Evolutionary conservation across 2,797 vertebrate species (phyloP), one percentile per base, ranked within the genome.

Genomic region (Schizopygopsis pylzovi): DNA sequence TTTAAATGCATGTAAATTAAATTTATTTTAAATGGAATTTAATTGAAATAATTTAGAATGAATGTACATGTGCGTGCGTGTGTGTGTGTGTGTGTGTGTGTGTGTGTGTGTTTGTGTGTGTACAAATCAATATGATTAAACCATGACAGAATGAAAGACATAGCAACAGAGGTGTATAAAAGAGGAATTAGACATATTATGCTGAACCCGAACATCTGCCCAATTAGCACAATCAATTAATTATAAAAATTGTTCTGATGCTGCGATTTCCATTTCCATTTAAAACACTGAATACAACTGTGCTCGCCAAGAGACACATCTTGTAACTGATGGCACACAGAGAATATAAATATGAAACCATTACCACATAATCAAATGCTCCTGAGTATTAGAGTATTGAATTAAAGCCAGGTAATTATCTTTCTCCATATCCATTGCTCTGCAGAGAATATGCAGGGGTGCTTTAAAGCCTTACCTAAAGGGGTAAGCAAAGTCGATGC

Each of bases 401-500:
- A 79, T 28, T 16, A 54, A 70, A 81, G 63, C 12, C 25, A 68
- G 20, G 45, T n/a, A 52, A 70, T 68, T 81, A n/a, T 79, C n/a
- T 68, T 12, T 68, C n/a, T 63, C 39, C 28, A 11, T 45, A 45
- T 45, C 43, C 43, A 68, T 45, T 75, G 25, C 56, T 61, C 81
- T 65, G 41, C 41, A 47, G 70, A 37, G 3, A 63, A 33, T 63
- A 75, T 2, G 5, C 22, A 28, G 13, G 10, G 33, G 13, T 79
- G 20, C 7, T 28, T 54, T 45, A 75, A 67, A 43, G 54, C 28
- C 92, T 94, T 94, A 99, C 98, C 98, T 97, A 96, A 99, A 99
- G 1, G 98, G 98, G 92, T 99, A 99, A 88, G 95, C 95, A 86
- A 99, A 98, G 79, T 95, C 95, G 45, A 99, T 95, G 92, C 95